These are phyloP conservation scores for Halcyon smyrnensis DNA, from an alignment of 2,797 vertebrate species.

Conservation along the genomic window DNA sequence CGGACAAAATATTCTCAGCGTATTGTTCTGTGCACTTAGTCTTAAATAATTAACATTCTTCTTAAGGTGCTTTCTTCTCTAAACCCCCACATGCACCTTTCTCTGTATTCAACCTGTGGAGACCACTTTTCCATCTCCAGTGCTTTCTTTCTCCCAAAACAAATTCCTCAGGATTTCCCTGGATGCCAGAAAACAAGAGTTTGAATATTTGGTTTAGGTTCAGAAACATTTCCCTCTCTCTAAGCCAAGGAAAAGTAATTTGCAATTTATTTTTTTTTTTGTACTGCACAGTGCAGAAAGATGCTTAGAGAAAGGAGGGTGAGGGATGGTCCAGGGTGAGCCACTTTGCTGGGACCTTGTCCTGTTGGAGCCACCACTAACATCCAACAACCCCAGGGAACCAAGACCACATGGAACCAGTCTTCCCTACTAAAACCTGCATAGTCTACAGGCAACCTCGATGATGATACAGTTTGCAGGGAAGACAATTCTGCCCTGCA, in stretches of 20 bases:
- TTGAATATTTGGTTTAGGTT: background rate
- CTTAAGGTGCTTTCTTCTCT: background rate
- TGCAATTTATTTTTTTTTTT: background rate
- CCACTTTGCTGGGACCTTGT: fast-evolving
- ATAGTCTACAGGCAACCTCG: fast-evolving
- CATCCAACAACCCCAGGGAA: background rate
- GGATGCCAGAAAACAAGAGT: background rate
- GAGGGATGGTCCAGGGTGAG: background rate
- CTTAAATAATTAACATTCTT: background rate
- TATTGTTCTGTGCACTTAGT: background rate
- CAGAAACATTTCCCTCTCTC: background rate
- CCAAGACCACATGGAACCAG: background rate
- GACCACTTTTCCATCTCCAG: background rate
- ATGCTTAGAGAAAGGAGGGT: background rate
- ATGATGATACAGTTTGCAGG: fast-evolving
- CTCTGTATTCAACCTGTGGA: background rate
- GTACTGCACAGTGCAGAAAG: fast-evolving
- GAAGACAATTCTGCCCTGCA: background rate
- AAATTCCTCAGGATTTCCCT: background rate
- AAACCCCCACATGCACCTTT: fast-evolving
- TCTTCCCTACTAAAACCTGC: fast-evolving
- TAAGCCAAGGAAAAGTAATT: background rate
- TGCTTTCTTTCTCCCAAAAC: background rate
- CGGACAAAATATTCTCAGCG: background rate
- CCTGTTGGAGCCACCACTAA: fast-evolving